Evolutionary conservation across 2,797 vertebrate genomes (phyloP).

Genomic region (Crossoptilon crossoptilon): DNA sequence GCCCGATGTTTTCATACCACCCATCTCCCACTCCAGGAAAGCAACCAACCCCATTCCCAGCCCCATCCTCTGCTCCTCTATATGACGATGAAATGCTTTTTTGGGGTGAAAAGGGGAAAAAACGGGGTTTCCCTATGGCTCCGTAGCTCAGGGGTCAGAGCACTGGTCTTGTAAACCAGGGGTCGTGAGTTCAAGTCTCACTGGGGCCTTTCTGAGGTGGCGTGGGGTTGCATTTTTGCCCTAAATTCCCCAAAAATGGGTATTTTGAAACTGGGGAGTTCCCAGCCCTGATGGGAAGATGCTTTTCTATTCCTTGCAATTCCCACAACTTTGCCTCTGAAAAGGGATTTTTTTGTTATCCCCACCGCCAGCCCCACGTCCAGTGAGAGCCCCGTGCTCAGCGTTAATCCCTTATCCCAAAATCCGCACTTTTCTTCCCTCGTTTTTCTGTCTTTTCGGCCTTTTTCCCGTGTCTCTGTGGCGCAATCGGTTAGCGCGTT

Average conservation of each 20-base stretch:
- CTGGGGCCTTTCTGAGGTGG: background rate
- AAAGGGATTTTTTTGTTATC: background rate
- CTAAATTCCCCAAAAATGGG: background rate
- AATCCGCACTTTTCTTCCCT: no score
- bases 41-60: no score
- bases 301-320: background rate
- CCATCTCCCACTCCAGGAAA: no score
- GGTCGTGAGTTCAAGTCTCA: slow-evolving; percentile 81
- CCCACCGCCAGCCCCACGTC: background rate
- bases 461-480: background rate
- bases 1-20: no score
- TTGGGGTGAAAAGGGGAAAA: background rate
- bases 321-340: background rate
- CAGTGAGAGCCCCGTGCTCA: background rate
- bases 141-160: slow-evolving; percentile 78
- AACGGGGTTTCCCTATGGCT: accelerated
- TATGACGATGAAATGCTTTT: background rate
- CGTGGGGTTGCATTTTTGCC: accelerated
- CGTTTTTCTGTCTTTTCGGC: accelerated
- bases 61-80: no score
- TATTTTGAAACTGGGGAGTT: background rate
- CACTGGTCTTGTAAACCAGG: slow-evolving; percentile 79
- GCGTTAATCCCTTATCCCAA: no score
- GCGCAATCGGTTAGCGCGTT: slow-evolving; percentile 81
- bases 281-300: background rate